Percentiles rank a stretch among this genome's conserved stretches.
Conservation (phyloP, 2,797 vertebrate genomes). For the Ctenochaetus hawaiiensis region DNA sequence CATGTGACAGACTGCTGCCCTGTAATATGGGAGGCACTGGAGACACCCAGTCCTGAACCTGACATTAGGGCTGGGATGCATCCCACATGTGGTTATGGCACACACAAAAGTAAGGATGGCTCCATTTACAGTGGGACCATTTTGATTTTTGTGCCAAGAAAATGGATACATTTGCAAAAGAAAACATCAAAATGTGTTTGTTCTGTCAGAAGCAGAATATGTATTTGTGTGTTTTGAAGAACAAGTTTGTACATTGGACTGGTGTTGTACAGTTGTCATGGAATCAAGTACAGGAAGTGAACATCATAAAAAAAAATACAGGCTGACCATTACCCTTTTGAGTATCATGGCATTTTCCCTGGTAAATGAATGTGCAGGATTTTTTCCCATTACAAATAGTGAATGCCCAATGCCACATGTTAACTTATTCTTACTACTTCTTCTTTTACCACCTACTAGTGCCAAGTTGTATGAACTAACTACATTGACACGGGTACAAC, state of each 20-base stretch:
- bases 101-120: constrained; percentile 22
- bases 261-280: neutral
- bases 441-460: neutral
- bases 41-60: constrained; percentile 65
- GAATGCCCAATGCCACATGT: neutral
- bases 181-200: constrained; percentile 9
- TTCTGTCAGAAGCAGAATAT: constrained; percentile 28
- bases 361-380: neutral
- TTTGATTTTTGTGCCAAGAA: constrained; percentile 34
- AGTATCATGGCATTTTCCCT: neutral
- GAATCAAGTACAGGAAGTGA: neutral
- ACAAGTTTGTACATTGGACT: constrained; percentile 2
- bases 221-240: constrained; percentile 18
- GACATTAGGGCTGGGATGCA: constrained; percentile 61
- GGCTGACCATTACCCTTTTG: neutral
- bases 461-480: neutral
- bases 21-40: constrained; percentile 65
- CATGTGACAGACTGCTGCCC: constrained; percentile 51
- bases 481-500: neutral
- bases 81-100: constrained; percentile 65
- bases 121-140: constrained; percentile 18
- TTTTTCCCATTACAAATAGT: neutral
- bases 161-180: constrained; percentile 10
- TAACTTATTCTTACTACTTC: neutral
- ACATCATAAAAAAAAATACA: neutral